Evolutionary conservation across 2,113 vertebrate species (phyloP), one percentile per base, ranked within the genome.

Genomic region (Otolemur garnettii): DNA sequence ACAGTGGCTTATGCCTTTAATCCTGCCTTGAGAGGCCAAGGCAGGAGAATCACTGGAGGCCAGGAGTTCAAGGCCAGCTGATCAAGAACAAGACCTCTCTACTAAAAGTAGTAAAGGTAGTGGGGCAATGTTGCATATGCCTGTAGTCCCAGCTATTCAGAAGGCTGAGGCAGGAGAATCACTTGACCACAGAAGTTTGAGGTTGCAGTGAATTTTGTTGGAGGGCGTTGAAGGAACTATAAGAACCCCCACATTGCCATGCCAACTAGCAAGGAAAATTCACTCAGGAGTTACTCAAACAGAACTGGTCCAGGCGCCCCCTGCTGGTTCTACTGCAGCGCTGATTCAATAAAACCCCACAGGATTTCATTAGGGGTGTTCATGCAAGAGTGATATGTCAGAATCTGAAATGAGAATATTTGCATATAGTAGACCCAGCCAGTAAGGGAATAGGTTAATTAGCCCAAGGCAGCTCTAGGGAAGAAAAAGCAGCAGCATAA

Each of bases 391-490:
- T 53, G 90, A 24, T 87, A 42, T 95, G 96, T 96, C 96, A 96
- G 97, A 96, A 95, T 96, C 30, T 14, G 45, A 86, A 92, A 96
- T n/a, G 90, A 93, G 96, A 90, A 35, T 5, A 98, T 97, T 94
- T 98, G 96, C 97, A 97, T 98, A 98, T 9, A 94, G 93, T 91
- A 81, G 91, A 84, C 83, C 97, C 71, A 90, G 92, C 71, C 96
- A 87, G 90, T 91, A 21, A 87, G 83, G 95, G 95, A 97, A 96
- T 96, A 97, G 93, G 96, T 95, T 98, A 97, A 97, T 98, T 98
- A 98, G 97, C 93, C 89, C 87, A 87, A 87, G 93, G 87, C 93
- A 96, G 93, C 95, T 96, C 85, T 42, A 62, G 96, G 91, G 89
- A 89, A 96, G 93, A 91, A 96, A 96, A 96, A 81, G 35, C 87